A percentile compares a stretch with the other conserved stretches of the same genome.
Evolutionary conservation across 2,888 invertebrate species (phyloP).

Genomic region (Aporophyla nigra): DNA sequence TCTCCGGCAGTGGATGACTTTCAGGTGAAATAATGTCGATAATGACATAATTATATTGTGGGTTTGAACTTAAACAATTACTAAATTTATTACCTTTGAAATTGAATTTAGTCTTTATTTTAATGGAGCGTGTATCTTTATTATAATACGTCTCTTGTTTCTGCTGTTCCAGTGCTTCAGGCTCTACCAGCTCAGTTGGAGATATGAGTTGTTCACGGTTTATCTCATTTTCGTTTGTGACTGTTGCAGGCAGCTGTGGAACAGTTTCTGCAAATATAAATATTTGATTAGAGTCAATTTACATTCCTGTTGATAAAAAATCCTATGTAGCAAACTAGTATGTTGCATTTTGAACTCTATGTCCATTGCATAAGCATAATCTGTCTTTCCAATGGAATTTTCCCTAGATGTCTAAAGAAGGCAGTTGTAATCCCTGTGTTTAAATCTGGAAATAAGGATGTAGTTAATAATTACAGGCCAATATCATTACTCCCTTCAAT

Average conservation of each 20-base stretch:
- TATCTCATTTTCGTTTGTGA: slow-evolving; percentile 22
- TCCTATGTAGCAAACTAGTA: background rate
- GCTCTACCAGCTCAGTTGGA: slow-evolving; percentile 30
- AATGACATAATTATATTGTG: background rate
- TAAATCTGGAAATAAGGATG: too few relatives aligned
- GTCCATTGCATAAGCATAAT: background rate
- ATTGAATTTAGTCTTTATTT: slow-evolving; percentile 81
- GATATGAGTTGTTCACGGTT: slow-evolving; percentile 25
- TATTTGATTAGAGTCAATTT: background rate
- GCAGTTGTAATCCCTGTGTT: too few relatives aligned
- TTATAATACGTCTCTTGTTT: slow-evolving; percentile 57
- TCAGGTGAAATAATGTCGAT: background rate
- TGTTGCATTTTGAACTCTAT: background rate
- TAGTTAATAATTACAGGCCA: too few relatives aligned
- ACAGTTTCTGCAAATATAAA: slow-evolving; percentile 38
- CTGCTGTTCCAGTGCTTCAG: slow-evolving; percentile 26
- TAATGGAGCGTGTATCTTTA: slow-evolving; percentile 71
- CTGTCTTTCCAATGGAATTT: too few relatives aligned
- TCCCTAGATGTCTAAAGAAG: too few relatives aligned
- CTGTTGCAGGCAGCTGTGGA: slow-evolving; percentile 3
- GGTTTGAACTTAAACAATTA: background rate
- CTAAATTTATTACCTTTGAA: slow-evolving; percentile 75
- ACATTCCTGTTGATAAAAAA: background rate
- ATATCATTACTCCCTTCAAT: too few relatives aligned
- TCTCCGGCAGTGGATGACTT: background rate